phyloP scores from a whole-genome alignment of 1,140 invertebrate genomes.

The Neodiprion fabricii region DNA sequence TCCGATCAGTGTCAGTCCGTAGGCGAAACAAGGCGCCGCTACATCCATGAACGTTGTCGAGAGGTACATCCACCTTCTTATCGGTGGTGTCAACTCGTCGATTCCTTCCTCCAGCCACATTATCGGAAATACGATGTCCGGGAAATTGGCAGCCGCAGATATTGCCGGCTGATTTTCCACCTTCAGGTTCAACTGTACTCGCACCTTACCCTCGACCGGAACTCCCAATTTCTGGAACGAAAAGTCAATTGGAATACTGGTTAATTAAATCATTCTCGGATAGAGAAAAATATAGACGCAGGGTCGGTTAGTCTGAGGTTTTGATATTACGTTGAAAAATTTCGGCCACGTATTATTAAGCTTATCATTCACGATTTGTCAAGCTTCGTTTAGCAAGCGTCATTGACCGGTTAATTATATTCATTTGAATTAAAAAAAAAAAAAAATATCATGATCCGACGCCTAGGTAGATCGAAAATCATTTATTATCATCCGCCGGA shows the following conservation, averaged over 20 bases:
- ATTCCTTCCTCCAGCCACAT: constrained; percentile 91
- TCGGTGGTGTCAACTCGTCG: constrained; percentile 77
- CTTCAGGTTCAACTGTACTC: constrained; percentile 83
- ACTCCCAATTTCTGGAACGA: constrained; percentile 82
- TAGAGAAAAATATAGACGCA: not conserved
- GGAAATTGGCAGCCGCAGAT: constrained; percentile 75
- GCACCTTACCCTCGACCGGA: constrained; percentile 80
- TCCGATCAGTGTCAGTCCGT: constrained; percentile 75
- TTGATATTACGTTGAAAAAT: not conserved
- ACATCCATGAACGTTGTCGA: constrained; percentile 77
- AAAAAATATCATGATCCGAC: no score
- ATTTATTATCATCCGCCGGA: no score
- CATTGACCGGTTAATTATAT: no score
- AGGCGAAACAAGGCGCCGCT: constrained; percentile 72
- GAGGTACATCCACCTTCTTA: constrained; percentile 78
- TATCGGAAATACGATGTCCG: constrained; percentile 82
- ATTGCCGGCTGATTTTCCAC: constrained; percentile 77
- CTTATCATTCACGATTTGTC: no score
- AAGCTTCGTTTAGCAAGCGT: no score
- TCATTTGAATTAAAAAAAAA: no score
- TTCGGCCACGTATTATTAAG: not conserved
- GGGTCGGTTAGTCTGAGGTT: not conserved
- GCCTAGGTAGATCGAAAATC: no score
- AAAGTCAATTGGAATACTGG: constrained; percentile 23
- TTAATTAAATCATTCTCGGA: constrained; percentile 24